phyloP scores from a whole-genome alignment of 2,113 vertebrate genomes.

The Eonycteris spelaea region DNA sequence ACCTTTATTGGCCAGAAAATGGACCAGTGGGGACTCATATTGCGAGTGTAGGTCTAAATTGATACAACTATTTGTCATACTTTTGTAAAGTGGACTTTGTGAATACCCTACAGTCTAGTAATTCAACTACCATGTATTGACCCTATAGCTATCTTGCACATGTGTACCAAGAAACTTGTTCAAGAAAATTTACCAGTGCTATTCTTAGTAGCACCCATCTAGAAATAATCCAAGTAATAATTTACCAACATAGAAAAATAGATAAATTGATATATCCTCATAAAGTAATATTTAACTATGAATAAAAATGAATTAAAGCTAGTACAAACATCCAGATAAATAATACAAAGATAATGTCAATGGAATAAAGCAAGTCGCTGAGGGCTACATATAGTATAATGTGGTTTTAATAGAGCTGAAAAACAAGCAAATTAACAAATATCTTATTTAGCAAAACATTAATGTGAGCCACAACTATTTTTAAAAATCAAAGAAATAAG shows the following conservation, averaged over 20 bases:
- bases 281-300: neutral
- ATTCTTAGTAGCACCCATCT: neutral
- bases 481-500: neutral
- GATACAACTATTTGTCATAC: neutral
- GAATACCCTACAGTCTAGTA: neutral
- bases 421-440: neutral
- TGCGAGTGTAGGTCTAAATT: neutral
- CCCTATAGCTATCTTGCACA: neutral
- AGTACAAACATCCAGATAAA: neutral
- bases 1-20: neutral
- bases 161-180: neutral
- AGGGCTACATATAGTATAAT: neutral
- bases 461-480: neutral
- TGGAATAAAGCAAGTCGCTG: neutral
- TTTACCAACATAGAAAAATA: neutral
- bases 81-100: neutral
- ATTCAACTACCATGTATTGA: neutral
- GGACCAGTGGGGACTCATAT: neutral
- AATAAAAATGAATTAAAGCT: neutral
- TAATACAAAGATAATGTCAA: neutral
- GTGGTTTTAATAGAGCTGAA: neutral
- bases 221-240: neutral
- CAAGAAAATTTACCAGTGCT: neutral
- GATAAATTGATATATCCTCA: neutral
- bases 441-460: neutral